These are phyloP conservation scores for Alosa sapidissima DNA, from an alignment of 2,797 vertebrate genomes.

Conservation along the genomic window DNA sequence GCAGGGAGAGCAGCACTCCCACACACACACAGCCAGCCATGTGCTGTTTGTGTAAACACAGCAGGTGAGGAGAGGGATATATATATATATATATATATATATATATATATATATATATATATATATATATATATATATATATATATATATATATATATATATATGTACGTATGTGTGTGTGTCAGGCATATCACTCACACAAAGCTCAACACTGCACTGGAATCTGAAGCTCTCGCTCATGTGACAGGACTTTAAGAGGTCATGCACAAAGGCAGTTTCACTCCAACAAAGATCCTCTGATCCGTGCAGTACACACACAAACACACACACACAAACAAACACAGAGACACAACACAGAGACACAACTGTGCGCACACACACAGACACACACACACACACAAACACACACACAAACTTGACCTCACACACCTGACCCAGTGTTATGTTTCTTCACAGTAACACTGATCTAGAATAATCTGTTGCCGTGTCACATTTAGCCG, in stretches of 20 bases:
- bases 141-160: not conserved
- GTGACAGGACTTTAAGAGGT: not conserved
- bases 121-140: not conserved
- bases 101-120: not conserved
- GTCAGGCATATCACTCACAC: not conserved
- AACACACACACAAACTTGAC: not conserved
- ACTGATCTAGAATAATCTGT: not conserved
- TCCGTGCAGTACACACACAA: not conserved
- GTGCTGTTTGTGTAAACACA: not conserved
- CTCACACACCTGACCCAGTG: conserved; percentile 2
- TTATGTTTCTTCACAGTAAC: not conserved
- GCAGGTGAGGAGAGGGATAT: not conserved
- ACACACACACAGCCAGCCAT: not conserved
- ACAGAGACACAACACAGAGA: not conserved
- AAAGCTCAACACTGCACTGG: not conserved
- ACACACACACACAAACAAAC: not conserved
- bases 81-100: too few species aligned
- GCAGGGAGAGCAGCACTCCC: too few species aligned
- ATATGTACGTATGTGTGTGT: not conserved
- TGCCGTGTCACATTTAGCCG: not conserved
- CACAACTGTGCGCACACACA: not conserved
- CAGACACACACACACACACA: not conserved
- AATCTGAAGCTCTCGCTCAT: not conserved
- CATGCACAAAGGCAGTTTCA: not conserved
- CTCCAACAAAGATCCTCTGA: not conserved